These are phyloP conservation scores for Nesometra sesokonis DNA, from an alignment of 35 echinoderm and acorn worm genomes.

Conservation along the genomic window DNA sequence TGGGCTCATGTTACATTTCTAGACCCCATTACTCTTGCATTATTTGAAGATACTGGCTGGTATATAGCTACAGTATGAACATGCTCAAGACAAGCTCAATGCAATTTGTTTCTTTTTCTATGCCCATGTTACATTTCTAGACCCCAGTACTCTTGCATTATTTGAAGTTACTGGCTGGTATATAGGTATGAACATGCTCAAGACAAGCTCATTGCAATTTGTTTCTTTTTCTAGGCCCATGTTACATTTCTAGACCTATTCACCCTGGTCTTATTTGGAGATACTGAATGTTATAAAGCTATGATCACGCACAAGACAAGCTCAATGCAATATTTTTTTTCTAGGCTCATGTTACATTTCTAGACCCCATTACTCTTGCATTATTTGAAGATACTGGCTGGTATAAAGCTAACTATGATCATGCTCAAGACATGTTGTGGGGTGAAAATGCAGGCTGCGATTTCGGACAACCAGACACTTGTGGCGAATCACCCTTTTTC, in stretches of 20 bases:
- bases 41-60: constrained; percentile 66
- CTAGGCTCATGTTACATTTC: constrained; percentile 67
- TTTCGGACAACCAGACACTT: neutral
- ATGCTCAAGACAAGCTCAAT: neutral
- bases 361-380: constrained; percentile 78
- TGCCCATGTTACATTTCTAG: constrained; percentile 76
- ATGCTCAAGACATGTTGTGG: constrained; percentile 44
- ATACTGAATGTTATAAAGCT: constrained; percentile 32
- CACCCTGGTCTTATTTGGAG: constrained; percentile 50
- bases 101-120: neutral
- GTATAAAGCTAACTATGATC: constrained; percentile 78
- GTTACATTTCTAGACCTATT: constrained; percentile 5
- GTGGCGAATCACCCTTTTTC: neutral
- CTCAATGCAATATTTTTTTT: neutral
- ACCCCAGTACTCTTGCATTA: constrained; percentile 69
- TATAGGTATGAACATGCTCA: constrained; percentile 68
- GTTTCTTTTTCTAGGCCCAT: constrained; percentile 30
- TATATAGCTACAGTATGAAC: neutral
- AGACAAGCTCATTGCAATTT: constrained; percentile 49
- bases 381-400: constrained; percentile 97
- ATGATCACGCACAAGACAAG: neutral
- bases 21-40: constrained; percentile 5
- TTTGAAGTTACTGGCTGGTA: constrained; percentile 99
- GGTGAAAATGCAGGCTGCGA: neutral
- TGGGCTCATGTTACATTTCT: constrained; percentile 13